A percentile compares a stretch with the other conserved stretches of the same genome.
Conservation (phyloP, 2,797 vertebrate genomes). For the Anguilla obscura region DNA sequence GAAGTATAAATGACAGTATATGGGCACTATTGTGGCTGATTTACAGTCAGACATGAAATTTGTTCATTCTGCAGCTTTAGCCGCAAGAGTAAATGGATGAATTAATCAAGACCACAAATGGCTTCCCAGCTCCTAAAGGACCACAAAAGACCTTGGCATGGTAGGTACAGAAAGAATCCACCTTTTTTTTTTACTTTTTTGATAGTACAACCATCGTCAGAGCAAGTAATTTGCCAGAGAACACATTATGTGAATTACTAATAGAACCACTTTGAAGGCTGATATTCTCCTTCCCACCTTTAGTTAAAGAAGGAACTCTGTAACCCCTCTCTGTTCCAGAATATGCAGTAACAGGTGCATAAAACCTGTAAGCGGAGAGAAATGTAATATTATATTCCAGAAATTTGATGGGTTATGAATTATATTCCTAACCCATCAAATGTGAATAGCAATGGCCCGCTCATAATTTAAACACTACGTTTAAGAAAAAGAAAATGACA, state of each 20-base stretch:
- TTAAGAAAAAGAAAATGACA: not conserved
- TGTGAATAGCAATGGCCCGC: not conserved
- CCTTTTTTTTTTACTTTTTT: slow-evolving; percentile 33
- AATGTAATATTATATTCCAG: slow-evolving; percentile 4
- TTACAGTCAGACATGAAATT: slow-evolving; percentile 36
- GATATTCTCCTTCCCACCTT: slow-evolving; percentile 11
- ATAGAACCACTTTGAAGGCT: slow-evolving; percentile 41
- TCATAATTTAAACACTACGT: not conserved
- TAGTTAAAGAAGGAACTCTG: not conserved
- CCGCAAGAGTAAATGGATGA: slow-evolving; percentile 28
- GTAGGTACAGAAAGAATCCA: not conserved
- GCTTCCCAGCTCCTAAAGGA: slow-evolving; percentile 17
- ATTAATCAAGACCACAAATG: slow-evolving; percentile 9
- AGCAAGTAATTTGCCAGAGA: slow-evolving; percentile 40
- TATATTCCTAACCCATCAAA: not conserved
- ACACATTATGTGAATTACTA: slow-evolving; percentile 51
- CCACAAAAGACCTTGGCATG: slow-evolving; percentile 36
- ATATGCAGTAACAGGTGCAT: not conserved
- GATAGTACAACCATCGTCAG: slow-evolving; percentile 45
- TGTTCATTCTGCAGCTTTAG: slow-evolving; percentile 34
- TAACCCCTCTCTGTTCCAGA: not conserved
- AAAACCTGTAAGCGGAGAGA: not conserved
- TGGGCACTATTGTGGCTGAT: slow-evolving; percentile 36
- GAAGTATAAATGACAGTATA: slow-evolving; percentile 47
- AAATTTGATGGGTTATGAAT: too few species aligned